Base-by-base conservation (phyloP, 2,797 vertebrate genomes). In the Loris lydekkerianus region DNA sequence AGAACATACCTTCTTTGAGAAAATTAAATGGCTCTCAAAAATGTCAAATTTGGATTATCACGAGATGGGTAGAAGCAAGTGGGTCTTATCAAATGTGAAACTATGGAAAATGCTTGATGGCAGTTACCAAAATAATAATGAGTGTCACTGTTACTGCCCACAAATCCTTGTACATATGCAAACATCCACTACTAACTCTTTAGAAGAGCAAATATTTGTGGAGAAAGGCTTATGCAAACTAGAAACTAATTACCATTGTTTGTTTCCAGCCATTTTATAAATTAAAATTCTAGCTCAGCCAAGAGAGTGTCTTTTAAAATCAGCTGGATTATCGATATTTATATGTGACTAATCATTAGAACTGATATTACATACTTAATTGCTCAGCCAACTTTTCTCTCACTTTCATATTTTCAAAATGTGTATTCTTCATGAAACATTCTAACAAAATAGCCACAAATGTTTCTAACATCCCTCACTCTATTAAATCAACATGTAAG, bases 181-280 rank as follows among this genome's bases (percentile, higher is more conserved):
- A 97, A 96, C n/a, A 95, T 15, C 46, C 53, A 5, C 13, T 92
- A 76, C 93, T 95, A 93, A 81, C 80, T 81, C 92, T 96, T 96
- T 89, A 96, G 86, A 96, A 95, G 75, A 93, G 53, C 84, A 97
- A 97, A 98, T 96, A 95, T 98, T 97, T 96, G 53, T n/a, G 21
- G 97, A 93, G 80, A 75, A 94, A 95, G 77, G 46, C 72, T 97
- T 95, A 95, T 93, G 80, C 86, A 95, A 87, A 97, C 95, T 72
- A 90, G 96, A 96, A 95, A 96, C 58, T 92, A 96, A 97, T 97
- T 97, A 96, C 53, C 20, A 89, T 46, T 92, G 90, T 97, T 92
- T 96, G 81, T 93, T 96, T 89, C 81, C 31, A 96, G 72, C 83
- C 95, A 95, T 93, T 96, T 96, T 95, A 49, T n/a, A 93, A 96